Evolutionary conservation across 2,113 vertebrate species (phyloP), one percentile per base, ranked within the genome.

Genomic region (Brachyhypopomus occidentalis): DNA sequence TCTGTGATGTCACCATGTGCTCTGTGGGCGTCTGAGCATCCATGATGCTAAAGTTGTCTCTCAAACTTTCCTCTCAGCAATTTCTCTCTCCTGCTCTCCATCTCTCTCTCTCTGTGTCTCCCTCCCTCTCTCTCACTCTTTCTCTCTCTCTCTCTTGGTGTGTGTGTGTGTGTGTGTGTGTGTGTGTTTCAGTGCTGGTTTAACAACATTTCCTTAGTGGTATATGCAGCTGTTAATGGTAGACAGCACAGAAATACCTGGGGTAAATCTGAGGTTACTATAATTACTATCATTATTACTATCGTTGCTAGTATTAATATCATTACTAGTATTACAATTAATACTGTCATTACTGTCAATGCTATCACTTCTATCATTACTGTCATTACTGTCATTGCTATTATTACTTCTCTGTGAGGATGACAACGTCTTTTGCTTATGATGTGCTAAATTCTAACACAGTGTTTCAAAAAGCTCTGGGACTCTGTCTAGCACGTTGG

Each of bases 1-100:
- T 36, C 34, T 62, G 62, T 36, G 78, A 56, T 12, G 64, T 75
- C 12, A 64, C 38, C 45, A 2, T 27, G 38, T 6, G 23, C 23
- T 70, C 62, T 52, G 45, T 19, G 25, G 25, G 30, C 38, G 58
- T 20, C 7, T 78, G 38, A 77, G 71, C 78, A 48, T 66, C 45
- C 71, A 38, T 84, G 74, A 77, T 34, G 16, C 19, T 81, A 72
- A 77, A 77, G 83, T 17, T 73, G 74, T 66, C 83, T 84, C 78
- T 20, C 52, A 72, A 36, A 45, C 66, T 48, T 77, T 71, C 36
- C 83, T 67, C 55, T 56, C 75, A 56, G 66, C 23, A 14, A 22
- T 82, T 69, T 71, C 63, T 12, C 8, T 78, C 60, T 48, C 16
- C 19, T 23, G 48, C n/a, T 76, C 20, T 36, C 23, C n/a, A n/a